Evolutionary conservation across 2,888 invertebrate genomes (phyloP).

Genomic region (Meandrusa payeni): DNA sequence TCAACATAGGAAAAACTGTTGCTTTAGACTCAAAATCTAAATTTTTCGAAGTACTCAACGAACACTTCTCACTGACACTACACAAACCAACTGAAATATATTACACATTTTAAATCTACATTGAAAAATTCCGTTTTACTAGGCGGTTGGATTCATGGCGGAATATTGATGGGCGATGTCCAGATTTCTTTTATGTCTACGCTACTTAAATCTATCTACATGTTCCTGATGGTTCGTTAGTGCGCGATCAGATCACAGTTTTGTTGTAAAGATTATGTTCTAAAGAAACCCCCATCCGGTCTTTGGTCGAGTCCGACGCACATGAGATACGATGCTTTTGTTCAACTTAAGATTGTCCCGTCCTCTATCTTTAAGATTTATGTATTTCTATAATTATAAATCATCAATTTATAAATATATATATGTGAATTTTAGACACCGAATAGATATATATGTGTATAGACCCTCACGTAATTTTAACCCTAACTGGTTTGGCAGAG

Average conservation of each 20-base stretch:
- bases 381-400: too few relatives aligned
- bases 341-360: slow-evolving; percentile 27
- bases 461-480: too few relatives aligned
- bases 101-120: slow-evolving; percentile 23
- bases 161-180: slow-evolving; percentile 45
- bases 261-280: slow-evolving; percentile 79
- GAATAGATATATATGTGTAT: not conserved
- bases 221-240: slow-evolving; percentile 68
- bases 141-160: slow-evolving; percentile 24
- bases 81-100: slow-evolving; percentile 7
- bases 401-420: too few relatives aligned
- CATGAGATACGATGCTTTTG: slow-evolving; percentile 37
- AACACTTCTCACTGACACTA: too few relatives aligned
- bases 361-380: not conserved
- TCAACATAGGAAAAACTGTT: too few relatives aligned
- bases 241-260: slow-evolving; percentile 72
- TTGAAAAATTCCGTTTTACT: slow-evolving; percentile 38
- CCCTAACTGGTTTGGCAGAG: too few relatives aligned
- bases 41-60: too few relatives aligned
- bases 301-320: slow-evolving; percentile 47
- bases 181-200: slow-evolving; percentile 51
- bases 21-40: too few relatives aligned
- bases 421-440: too few relatives aligned
- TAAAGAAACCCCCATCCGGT: slow-evolving; percentile 76
- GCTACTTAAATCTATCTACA: slow-evolving; percentile 67